phyloP scores from a whole-genome alignment of 2,888 invertebrate genomes.

The Lepidocyrtoides sp. region DNA sequence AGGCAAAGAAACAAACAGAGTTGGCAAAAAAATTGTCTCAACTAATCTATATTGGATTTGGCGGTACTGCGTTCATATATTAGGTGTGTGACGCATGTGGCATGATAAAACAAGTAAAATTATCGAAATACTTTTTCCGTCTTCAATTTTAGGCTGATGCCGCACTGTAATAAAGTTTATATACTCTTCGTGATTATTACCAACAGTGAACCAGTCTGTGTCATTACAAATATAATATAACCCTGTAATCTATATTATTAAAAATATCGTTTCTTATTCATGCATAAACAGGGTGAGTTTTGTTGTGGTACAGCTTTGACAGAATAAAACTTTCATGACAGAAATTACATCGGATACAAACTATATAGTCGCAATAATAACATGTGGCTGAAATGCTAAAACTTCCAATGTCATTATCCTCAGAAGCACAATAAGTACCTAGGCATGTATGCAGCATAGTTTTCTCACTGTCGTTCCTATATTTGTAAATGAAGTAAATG shows the following conservation, averaged over 20 bases:
- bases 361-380: constrained; percentile 33
- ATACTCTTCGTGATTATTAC: constrained; percentile 50
- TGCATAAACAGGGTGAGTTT: constrained; percentile 56
- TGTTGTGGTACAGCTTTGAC: neutral
- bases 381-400: constrained; percentile 73
- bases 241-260: neutral
- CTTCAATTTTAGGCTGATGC: constrained; percentile 20
- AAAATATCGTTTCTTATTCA: constrained; percentile 47
- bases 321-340: neutral
- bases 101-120: no score
- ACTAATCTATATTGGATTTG: no score
- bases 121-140: no score
- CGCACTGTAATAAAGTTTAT: constrained; percentile 42
- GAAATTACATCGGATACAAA: neutral
- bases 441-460: no score
- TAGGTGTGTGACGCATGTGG: no score
- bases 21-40: no score
- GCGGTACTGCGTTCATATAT: no score
- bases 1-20: no score
- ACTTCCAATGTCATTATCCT: constrained; percentile 63
- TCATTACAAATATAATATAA: constrained; percentile 1
- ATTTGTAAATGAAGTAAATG: neutral
- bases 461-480: neutral
- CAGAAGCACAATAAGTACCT: constrained; percentile 43
- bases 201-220: constrained; percentile 16